A percentile compares a stretch with the other conserved stretches of the same genome.
Conservation (phyloP, 2,797 vertebrate genomes). For the Poeciliopsis paucimaculata region DNA sequence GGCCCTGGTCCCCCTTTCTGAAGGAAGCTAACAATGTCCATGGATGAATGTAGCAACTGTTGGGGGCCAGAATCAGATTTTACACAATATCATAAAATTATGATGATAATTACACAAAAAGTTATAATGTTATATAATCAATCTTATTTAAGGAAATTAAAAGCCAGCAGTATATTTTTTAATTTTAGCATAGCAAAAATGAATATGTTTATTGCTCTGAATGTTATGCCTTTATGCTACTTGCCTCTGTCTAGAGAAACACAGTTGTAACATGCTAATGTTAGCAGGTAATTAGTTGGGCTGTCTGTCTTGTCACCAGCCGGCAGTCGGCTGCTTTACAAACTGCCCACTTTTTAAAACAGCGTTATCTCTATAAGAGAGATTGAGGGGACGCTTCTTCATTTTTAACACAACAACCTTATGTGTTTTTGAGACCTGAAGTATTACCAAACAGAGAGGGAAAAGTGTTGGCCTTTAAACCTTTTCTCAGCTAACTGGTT, state of each 20-base stretch:
- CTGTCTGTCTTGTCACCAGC: neutral
- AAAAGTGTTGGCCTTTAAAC: neutral
- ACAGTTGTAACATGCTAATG: neutral
- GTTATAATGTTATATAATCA: neutral
- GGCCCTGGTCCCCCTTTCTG: slow-evolving; percentile 51
- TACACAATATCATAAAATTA: neutral
- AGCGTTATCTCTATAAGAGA: neutral
- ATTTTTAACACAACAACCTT: neutral
- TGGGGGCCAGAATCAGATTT: slow-evolving; percentile 2
- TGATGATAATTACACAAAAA: too few relatives aligned
- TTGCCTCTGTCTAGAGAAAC: neutral
- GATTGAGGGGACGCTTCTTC: neutral
- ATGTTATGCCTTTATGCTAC: neutral
- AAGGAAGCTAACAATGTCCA: slow-evolving; percentile 65
- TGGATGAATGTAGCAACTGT: slow-evolving; percentile 62
- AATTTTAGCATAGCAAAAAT: neutral
- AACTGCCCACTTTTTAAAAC: neutral
- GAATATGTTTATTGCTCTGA: neutral
- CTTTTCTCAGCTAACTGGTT: neutral
- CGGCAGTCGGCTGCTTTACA: slow-evolving; percentile 1
- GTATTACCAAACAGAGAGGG: neutral
- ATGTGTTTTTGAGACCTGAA: neutral
- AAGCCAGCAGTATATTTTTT: neutral
- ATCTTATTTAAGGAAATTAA: neutral
- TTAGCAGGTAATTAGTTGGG: neutral